Evolutionary conservation across 2,113 vertebrate genomes (phyloP), one percentile per base, ranked within the genome.

Genomic region (Grus americana): DNA sequence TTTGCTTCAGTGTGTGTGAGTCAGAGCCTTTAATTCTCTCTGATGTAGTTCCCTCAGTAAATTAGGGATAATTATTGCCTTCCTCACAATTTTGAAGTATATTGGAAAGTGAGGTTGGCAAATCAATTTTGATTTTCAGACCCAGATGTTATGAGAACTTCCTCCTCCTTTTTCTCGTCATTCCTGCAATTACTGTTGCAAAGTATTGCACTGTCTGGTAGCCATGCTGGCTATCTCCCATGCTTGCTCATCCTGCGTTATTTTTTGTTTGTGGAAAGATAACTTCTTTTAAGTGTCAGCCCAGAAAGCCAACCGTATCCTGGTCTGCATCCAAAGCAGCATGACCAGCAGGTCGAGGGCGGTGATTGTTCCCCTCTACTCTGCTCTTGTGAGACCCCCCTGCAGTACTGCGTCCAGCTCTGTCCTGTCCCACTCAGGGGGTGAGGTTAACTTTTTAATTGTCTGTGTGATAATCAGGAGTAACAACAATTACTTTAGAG

Each of bases 111-210:
- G 50, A 94, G 55, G 14, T 54, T 92, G 55, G 65, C 42, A 74
- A 90, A 88, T 85, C 47, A 22, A 18, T 62, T 90, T 94, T 81
- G 42, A 62, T 93, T 93, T 95, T 74, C 91, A 93, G 81, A 65
- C 30, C 34, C 0, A 8, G 78, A 44, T 58, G 16, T 78, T 73
- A 27, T 84, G 65, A 66, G 68, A 61, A 44, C 14, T 83, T 68
- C 47, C 58, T 83, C 44, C 58, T 90, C 27, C 65, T 84, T 91
- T 47, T 85, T 58, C 18, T 87, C 2, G 0, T 87, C 32, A 34
- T 71, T 85, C 55, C 46, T 66, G 55, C 46, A 40, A 19, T 66
- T 88, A 11, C 5, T 16, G 15, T 40, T 62, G 47, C 23, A 16
- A n/a, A n/a, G n/a, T 19, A 5, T 55, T 63, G 15, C 1, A 1